Evolutionary conservation across 2,113 vertebrate genomes (phyloP).

Genomic region (Spermophilus dauricus): DNA sequence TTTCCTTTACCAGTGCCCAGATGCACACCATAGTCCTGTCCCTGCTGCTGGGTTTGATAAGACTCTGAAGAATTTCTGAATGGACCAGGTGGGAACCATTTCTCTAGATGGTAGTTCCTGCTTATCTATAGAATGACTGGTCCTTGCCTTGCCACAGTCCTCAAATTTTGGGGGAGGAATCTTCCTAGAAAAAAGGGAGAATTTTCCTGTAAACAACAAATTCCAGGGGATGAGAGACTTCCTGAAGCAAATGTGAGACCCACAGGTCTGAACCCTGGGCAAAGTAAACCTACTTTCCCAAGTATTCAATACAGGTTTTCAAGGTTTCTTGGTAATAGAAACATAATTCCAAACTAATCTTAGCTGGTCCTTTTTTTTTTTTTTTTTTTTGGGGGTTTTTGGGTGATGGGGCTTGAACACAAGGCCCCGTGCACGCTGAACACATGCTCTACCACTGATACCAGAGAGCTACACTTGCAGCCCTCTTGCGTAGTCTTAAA

Average conservation of each 20-base stretch:
- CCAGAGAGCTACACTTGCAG: not conserved
- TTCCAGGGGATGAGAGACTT: slow-evolving; percentile 2
- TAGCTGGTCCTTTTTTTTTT: not conserved
- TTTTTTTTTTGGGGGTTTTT: not conserved
- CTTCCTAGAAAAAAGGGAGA: slow-evolving; percentile 22
- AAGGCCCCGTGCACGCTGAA: not conserved
- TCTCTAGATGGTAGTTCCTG: not conserved
- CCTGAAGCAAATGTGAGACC: not conserved
- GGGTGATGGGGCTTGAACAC: not conserved
- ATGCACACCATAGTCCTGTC: not conserved
- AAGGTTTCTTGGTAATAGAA: not conserved
- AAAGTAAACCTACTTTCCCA: not conserved
- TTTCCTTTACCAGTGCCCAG: not conserved
- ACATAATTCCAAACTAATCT: not conserved
- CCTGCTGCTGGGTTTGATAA: not conserved
- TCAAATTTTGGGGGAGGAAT: not conserved
- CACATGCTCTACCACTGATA: not conserved
- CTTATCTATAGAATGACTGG: too few species aligned
- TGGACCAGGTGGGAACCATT: not conserved
- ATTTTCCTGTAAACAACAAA: not conserved
- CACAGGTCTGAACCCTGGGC: not conserved
- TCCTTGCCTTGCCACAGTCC: not conserved
- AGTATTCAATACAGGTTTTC: not conserved
- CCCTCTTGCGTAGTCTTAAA: not conserved
- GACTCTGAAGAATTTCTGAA: not conserved